These are phyloP conservation scores for Alligator sinensis DNA, from an alignment of 2,113 vertebrate species.

Conservation along the genomic window DNA sequence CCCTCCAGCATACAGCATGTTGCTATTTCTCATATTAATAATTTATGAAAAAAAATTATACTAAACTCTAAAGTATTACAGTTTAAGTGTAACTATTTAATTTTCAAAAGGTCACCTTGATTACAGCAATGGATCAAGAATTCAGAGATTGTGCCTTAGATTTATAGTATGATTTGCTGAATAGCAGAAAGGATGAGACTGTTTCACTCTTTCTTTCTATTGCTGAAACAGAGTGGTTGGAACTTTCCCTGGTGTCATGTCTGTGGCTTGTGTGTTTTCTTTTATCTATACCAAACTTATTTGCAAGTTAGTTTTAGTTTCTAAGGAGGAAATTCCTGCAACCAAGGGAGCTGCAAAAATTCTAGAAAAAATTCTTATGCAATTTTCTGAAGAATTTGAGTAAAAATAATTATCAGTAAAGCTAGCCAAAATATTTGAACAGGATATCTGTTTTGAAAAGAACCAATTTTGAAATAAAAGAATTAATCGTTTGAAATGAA, in stretches of 20 bases:
- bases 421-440: too few species aligned
- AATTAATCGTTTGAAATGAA: too few species aligned
- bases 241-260: too few species aligned
- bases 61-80: neutral
- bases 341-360: neutral
- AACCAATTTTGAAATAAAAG: too few species aligned
- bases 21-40: too few species aligned
- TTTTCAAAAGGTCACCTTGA: neutral
- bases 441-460: too few species aligned
- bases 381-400: too few species aligned
- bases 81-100: neutral
- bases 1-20: too few species aligned
- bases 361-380: neutral
- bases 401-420: too few species aligned
- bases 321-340: neutral
- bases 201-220: neutral
- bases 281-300: neutral
- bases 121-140: neutral
- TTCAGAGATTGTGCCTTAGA: neutral
- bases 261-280: accelerated
- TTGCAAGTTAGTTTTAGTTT: neutral
- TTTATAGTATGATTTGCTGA: neutral
- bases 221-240: neutral
- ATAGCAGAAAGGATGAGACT: neutral
- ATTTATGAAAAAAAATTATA: too few species aligned